A percentile compares a stretch with the other conserved stretches of the same genome.
Conservation (phyloP, 2,113 vertebrate species). For the Larimichthys polyactis region DNA sequence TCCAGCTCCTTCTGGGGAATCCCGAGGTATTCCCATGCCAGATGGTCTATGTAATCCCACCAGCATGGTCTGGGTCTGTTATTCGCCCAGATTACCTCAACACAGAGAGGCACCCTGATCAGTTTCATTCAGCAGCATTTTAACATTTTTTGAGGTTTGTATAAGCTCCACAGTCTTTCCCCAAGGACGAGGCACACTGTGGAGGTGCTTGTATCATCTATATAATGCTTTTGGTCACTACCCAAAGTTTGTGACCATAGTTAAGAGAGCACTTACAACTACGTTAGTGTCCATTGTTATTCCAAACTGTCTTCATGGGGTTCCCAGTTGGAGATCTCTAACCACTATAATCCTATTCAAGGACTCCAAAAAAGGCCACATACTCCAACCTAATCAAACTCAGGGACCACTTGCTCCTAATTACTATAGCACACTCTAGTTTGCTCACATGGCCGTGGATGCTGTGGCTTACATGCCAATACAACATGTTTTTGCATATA, state of each 20-base stretch:
- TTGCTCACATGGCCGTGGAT: not conserved
- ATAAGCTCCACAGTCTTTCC: not conserved
- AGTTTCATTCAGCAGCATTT: conserved; percentile 1
- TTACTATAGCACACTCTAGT: not conserved
- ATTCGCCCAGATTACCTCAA: conserved; percentile 23
- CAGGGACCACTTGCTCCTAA: not conserved
- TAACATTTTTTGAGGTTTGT: conserved; percentile 2
- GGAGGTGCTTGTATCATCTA: not conserved
- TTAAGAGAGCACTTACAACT: not conserved
- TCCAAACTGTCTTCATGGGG: not conserved
- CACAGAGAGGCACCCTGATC: conserved; percentile 23
- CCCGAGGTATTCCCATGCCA: conserved; percentile 42
- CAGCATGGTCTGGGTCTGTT: conserved; percentile 27
- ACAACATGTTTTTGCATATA: conserved; percentile 15
- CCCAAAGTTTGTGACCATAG: not conserved
- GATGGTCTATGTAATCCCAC: conserved; percentile 46
- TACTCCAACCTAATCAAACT: conserved; percentile 14
- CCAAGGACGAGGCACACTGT: not conserved
- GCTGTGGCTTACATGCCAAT: conserved; percentile 5
- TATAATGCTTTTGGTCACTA: not conserved
- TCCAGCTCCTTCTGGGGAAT: conserved; percentile 44
- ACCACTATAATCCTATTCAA: not conserved
- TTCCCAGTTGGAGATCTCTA: not conserved
- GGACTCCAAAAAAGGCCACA: not conserved
- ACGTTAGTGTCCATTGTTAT: not conserved